Evolutionary conservation across 2,113 vertebrate genomes (phyloP), one percentile per base, ranked within the genome.

Genomic region (Emydura subglobosa): DNA sequence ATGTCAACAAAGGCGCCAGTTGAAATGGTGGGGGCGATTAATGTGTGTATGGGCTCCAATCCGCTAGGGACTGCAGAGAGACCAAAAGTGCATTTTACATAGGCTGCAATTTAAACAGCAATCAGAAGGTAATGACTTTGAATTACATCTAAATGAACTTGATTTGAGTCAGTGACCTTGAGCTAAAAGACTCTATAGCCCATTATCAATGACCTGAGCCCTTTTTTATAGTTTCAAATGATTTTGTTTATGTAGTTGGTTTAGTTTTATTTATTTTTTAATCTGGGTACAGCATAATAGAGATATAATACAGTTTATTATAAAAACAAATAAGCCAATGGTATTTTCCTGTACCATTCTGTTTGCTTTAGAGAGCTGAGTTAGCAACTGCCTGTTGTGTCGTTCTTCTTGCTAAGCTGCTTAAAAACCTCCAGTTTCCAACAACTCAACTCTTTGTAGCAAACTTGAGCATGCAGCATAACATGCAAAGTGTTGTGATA

Each of bases 401-500:
- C 93, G 79, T 92, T 96, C 97, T 95, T 89, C 65, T 79, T 85
- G 2, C 22, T 24, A 61, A 47, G 27, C 91, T 80, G 10, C 95
- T 91, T 22, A 4, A 92, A 87, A 90, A 85, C 95, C 92, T 95
- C 89, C 91, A 92, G 17, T 94, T 95, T 74, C 95, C 54, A 27
- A 1, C 76, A 86, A 83, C 96, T 93, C 57, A 27, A 87, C 83
- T 95, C 83, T 3, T 1, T 79, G 65, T 65, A 87, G 79, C 90
- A 68, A 92, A 90, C 92, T 90, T 17, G 54, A 96, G 96, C 29
- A 7, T 16, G 29, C 94, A 96, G 95, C 95, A 94, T 96, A 98
- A 98, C 97, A 95, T 47, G 86, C 47, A 29, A 92, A 97, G 78
- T 98, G 98, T 98, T 98, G 95, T 97, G 98, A 97, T 98, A 97